Percentiles rank a stretch among this genome's conserved stretches.
Conservation (phyloP, 2,113 vertebrate species). For the Ageneiosus marmoratus region DNA sequence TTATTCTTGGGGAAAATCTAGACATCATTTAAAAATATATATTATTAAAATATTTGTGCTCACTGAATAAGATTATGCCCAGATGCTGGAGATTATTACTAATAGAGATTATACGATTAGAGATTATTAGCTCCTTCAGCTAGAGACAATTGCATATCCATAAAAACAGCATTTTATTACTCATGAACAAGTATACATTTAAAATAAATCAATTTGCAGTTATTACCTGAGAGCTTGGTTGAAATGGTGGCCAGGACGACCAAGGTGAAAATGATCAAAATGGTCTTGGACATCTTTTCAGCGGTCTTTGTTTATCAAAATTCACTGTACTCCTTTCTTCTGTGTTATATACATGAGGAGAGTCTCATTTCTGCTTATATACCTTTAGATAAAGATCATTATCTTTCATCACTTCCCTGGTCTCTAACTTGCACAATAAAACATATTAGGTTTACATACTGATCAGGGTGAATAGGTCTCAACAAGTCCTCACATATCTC, state of each 20-base stretch:
- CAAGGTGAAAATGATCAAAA: slow-evolving; percentile 51
- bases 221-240: slow-evolving; percentile 56
- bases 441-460: background rate
- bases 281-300: slow-evolving; percentile 60
- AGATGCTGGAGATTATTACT: background rate
- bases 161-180: background rate
- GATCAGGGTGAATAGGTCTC: slow-evolving; percentile 26
- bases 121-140: too few species aligned
- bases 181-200: background rate
- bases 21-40: background rate
- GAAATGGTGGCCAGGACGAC: slow-evolving; percentile 53
- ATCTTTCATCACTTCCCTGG: background rate
- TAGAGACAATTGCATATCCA: background rate
- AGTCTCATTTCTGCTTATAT: slow-evolving; percentile 19
- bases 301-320: background rate
- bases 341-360: background rate
- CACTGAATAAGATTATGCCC: background rate
- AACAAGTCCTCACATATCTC: slow-evolving; percentile 40
- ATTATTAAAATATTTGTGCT: background rate
- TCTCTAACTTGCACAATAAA: background rate
- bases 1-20: background rate
- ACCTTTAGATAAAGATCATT: background rate
- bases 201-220: background rate
- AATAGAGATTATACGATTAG: too few species aligned
- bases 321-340: background rate